These are phyloP conservation scores for Sphyrna mokarran DNA, from an alignment of 2,113 vertebrate species.

Conservation along the genomic window DNA sequence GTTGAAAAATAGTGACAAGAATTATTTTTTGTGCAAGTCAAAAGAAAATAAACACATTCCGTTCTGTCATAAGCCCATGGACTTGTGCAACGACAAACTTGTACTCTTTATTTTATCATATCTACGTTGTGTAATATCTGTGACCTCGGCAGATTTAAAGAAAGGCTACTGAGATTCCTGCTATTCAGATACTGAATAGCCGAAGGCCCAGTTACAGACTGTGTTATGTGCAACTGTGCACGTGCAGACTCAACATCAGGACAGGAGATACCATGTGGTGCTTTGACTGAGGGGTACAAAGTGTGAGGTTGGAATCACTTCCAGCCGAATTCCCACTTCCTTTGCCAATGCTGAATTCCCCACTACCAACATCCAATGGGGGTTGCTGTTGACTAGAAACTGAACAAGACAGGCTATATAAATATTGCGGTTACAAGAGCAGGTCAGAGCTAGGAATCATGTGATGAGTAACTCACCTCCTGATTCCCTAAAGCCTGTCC, in stretches of 20 bases:
- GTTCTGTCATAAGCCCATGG: too few relatives aligned
- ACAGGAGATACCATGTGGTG: neutral
- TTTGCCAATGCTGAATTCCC: too few relatives aligned
- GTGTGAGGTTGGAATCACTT: neutral
- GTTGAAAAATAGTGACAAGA: neutral
- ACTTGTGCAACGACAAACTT: neutral
- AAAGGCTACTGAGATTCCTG: neutral
- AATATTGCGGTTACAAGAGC: too few relatives aligned
- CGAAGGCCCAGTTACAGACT: neutral
- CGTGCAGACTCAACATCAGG: neutral
- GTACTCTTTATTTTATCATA: neutral
- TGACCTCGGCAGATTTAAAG: neutral
- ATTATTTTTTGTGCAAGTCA: neutral
- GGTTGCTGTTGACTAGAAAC: too few relatives aligned
- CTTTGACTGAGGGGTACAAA: neutral
- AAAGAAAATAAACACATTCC: neutral
- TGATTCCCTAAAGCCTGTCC: too few relatives aligned
- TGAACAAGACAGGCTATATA: too few relatives aligned
- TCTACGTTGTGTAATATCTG: neutral
- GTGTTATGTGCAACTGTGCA: neutral
- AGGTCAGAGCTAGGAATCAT: too few relatives aligned
- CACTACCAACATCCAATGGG: too few relatives aligned
- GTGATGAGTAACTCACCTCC: too few relatives aligned
- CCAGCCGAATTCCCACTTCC: neutral
- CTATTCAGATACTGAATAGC: too few relatives aligned